Conservation (phyloP, 2,113 vertebrate genomes). For the Collichthys lucidus region DNA sequence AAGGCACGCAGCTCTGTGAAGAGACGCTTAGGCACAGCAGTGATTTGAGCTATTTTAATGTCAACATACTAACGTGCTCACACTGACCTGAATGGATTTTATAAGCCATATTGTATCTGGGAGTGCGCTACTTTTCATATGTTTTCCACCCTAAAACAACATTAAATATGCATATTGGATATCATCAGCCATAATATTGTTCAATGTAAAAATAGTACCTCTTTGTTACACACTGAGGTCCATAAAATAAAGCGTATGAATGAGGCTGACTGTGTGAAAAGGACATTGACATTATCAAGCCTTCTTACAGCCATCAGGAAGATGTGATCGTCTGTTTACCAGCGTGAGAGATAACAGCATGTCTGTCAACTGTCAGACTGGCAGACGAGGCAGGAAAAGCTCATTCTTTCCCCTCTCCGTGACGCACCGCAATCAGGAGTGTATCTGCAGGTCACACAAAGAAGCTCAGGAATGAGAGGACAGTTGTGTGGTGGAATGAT, state of each 20-base stretch:
- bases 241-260: slow-evolving; percentile 51
- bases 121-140: neutral
- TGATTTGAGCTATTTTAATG: neutral
- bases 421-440: slow-evolving; percentile 68
- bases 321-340: slow-evolving; percentile 69
- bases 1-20: neutral
- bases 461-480: slow-evolving; percentile 76
- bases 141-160: neutral
- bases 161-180: neutral
- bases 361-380: slow-evolving; percentile 83
- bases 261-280: slow-evolving; percentile 19
- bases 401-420: slow-evolving; percentile 75
- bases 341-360: slow-evolving; percentile 75
- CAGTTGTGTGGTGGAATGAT: slow-evolving; percentile 22
- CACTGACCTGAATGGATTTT: neutral
- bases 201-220: slow-evolving; percentile 31
- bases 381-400: slow-evolving; percentile 76
- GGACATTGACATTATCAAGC: slow-evolving; percentile 63
- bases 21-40: neutral
- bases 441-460: slow-evolving; percentile 79
- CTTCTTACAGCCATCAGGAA: slow-evolving; percentile 65
- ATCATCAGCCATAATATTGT: neutral
- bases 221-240: neutral
- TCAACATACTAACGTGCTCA: neutral
- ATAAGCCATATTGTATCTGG: neutral